A percentile compares a stretch with the other conserved stretches of the same genome.
Evolutionary conservation across 2,888 invertebrate species (phyloP).

Genomic region (Leptinotarsa haldemani): DNA sequence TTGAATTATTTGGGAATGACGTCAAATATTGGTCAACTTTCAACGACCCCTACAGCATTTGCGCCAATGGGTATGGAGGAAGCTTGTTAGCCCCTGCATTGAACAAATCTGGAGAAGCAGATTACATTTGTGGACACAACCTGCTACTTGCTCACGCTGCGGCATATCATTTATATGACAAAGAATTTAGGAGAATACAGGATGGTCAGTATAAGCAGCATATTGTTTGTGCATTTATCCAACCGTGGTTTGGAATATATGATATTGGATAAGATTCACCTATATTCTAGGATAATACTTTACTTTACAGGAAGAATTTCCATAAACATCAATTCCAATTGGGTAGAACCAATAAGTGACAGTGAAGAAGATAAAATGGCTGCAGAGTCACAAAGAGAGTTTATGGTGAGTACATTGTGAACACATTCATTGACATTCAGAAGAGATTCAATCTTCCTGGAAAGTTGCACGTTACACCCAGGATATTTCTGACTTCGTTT

Average conservation of each 20-base stretch:
- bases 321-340: slow-evolving; percentile 67
- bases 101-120: slow-evolving; percentile 66
- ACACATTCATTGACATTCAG: background rate
- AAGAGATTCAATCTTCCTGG: background rate
- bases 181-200: slow-evolving; percentile 65
- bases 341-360: slow-evolving; percentile 72
- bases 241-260: too few relatives aligned
- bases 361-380: slow-evolving; percentile 70
- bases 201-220: slow-evolving; percentile 35
- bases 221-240: too few relatives aligned
- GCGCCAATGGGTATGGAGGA: slow-evolving; percentile 49
- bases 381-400: slow-evolving; percentile 64
- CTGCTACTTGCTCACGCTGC: slow-evolving; percentile 74
- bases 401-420: slow-evolving; percentile 47
- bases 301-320: slow-evolving; percentile 49
- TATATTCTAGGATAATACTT: background rate
- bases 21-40: slow-evolving; percentile 68
- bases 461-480: too few relatives aligned
- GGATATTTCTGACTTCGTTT: too few relatives aligned
- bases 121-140: slow-evolving; percentile 74
- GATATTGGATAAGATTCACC: background rate
- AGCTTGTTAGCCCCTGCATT: slow-evolving; percentile 58
- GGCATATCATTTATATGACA: slow-evolving; percentile 73
- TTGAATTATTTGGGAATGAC: slow-evolving; percentile 51
- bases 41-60: slow-evolving; percentile 65